Evolutionary conservation across 2,888 invertebrate species (phyloP).

Genomic region (Hypomecis atomaria): DNA sequence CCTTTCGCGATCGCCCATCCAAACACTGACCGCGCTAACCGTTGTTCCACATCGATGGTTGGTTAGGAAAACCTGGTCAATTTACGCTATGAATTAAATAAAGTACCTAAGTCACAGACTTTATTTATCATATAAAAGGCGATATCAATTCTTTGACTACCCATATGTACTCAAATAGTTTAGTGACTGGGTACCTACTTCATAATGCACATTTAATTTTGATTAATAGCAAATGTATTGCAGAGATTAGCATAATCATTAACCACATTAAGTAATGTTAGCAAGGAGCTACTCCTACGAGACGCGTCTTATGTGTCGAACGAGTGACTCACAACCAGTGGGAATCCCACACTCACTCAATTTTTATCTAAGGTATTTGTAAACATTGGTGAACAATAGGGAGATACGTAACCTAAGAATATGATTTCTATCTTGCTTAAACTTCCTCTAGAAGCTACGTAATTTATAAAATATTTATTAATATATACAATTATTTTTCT

Average conservation of each 20-base stretch:
- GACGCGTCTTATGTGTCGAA: not conserved
- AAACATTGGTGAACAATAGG: not conserved
- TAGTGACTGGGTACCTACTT: not conserved
- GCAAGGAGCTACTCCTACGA: slow-evolving; percentile 15
- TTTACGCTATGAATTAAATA: too few species aligned
- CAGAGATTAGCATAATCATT: slow-evolving; percentile 12
- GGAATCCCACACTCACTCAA: slow-evolving; percentile 11
- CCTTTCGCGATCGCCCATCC: too few species aligned
- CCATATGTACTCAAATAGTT: too few species aligned
- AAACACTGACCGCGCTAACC: too few species aligned
- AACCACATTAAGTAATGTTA: not conserved
- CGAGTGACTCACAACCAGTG: slow-evolving; percentile 7
- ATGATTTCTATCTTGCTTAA: not conserved
- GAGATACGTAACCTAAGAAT: not conserved
- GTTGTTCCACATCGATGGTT: too few species aligned
- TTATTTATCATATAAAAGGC: too few species aligned
- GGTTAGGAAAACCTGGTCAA: too few species aligned
- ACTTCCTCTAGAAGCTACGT: too few species aligned
- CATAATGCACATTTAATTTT: not conserved
- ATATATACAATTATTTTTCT: too few species aligned
- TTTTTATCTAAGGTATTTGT: not conserved
- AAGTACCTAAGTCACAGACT: too few species aligned
- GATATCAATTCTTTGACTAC: too few species aligned
- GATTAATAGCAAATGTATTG: slow-evolving; percentile 2
- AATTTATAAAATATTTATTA: too few species aligned